Conservation (phyloP, 2,797 vertebrate genomes). For the Platyrinchus mystaceus region DNA sequence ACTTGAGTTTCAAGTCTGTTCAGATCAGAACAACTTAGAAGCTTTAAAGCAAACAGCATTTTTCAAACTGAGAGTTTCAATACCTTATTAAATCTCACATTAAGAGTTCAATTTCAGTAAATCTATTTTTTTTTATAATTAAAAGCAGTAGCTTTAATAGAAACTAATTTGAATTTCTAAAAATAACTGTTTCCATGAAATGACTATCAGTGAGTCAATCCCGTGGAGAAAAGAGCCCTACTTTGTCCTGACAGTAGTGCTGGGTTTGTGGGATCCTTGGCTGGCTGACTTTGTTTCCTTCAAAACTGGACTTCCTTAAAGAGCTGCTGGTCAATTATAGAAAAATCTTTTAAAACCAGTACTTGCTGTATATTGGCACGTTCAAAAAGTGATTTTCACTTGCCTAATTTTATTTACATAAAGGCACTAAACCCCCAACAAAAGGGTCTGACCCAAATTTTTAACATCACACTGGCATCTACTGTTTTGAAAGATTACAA, state of each 20-base stretch:
- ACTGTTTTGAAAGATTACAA: background rate
- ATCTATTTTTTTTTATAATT: conserved; percentile 49
- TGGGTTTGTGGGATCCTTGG: background rate
- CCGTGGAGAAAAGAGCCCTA: conserved; percentile 47
- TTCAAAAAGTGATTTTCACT: background rate
- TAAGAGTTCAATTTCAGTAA: conserved; percentile 30
- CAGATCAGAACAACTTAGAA: background rate
- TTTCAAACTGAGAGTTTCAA: background rate
- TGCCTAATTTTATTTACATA: background rate
- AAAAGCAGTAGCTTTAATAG: conserved; percentile 40
- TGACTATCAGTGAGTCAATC: conserved; percentile 28
- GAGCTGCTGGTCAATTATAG: background rate
- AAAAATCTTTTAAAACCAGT: background rate
- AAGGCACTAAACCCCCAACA: background rate
- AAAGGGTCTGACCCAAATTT: background rate
- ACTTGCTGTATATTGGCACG: background rate
- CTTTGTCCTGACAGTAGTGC: conserved; percentile 46
- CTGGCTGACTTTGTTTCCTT: background rate
- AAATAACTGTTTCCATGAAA: conserved; percentile 59
- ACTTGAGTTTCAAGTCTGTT: background rate
- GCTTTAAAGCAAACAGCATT: background rate
- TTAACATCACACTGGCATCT: background rate
- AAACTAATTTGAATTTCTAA: conserved; percentile 66
- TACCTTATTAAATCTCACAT: conserved; percentile 30
- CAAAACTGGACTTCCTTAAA: background rate